Evolutionary conservation across 2,797 vertebrate species (phyloP), one percentile per base, ranked within the genome.

Genomic region (Mus spretus): DNA sequence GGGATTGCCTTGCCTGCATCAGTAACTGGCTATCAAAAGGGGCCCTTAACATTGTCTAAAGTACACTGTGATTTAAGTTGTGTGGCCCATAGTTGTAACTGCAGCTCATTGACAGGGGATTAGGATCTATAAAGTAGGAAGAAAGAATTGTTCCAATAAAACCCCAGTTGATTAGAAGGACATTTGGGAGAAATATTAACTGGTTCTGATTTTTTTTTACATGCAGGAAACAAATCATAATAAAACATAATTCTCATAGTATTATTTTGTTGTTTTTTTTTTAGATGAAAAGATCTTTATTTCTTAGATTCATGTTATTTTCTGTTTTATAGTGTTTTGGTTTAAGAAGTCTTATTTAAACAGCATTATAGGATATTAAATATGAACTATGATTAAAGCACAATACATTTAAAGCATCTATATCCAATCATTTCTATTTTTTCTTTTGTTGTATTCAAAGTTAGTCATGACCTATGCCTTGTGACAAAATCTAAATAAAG

Each of bases 31-130:
- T 85, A 47, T 78, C 26, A 91, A 47, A 26, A 81, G 44, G 19
- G 78, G 31, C 0, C 20, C 61, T 91, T n/a, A n/a, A 3, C 67
- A 90, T 20, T 37, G 67, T 91, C 81, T 96, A 97, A 78, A 87
- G 47, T 97, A 97, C 59, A 97, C 95, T 85, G 26, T 96, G 95
- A 94, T 97, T 97, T 97, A 96, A 89, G 74, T 95, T 44, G 34
- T 61, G 78, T 95, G 61, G 90, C 86, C 88, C 96, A 81, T 63
- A 37, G 40, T 90, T 92, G n/a, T 40, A 96, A 67, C 37, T 88
- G 72, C 79, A 81, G 34, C 57, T 94, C 74, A 78, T 22, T 78
- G 70, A 85, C 17, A 82, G 53, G 63, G 55, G 94, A 95, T 92
- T 90, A 82, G 57, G 28, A 92, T 86, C 44, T 90, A 82, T 82